Conservation (phyloP, 2,113 vertebrate genomes). For the Madoqua kirkii region DNA sequence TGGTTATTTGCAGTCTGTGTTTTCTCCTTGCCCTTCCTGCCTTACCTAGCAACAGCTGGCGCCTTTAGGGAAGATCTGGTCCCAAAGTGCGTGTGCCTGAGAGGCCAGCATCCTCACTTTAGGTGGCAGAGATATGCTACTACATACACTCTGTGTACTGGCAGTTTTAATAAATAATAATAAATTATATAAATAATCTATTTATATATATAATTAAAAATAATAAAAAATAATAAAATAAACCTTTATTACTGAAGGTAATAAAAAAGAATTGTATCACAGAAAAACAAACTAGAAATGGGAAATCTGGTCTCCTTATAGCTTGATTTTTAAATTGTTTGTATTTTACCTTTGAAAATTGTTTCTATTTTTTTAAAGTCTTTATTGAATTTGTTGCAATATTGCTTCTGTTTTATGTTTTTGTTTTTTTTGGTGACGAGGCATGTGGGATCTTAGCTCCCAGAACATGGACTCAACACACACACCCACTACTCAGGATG, state of each 20-base stretch:
- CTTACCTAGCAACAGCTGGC: constrained; percentile 51
- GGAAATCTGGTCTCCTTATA: neutral
- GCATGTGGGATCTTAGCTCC: neutral
- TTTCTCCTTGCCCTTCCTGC: constrained; percentile 11
- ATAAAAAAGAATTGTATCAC: neutral
- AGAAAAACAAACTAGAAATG: neutral
- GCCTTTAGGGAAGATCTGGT: constrained; percentile 32
- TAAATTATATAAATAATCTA: neutral
- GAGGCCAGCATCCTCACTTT: constrained; percentile 30
- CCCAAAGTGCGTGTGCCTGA: constrained; percentile 28
- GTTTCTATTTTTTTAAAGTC: neutral
- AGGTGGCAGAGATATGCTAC: neutral
- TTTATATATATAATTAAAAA: neutral
- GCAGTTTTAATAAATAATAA: neutral
- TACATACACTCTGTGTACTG: neutral
- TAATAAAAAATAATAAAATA: neutral
- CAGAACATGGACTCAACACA: neutral
- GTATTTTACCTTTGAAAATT: neutral
- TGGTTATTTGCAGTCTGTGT: neutral
- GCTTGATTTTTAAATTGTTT: neutral
- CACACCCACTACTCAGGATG: neutral
- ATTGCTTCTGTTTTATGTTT: neutral
- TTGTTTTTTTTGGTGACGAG: neutral
- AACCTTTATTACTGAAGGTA: neutral
- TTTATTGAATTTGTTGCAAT: neutral